Evolutionary conservation across 1,140 invertebrate genomes (phyloP).

Genomic region (Sycobia sp.): DNA sequence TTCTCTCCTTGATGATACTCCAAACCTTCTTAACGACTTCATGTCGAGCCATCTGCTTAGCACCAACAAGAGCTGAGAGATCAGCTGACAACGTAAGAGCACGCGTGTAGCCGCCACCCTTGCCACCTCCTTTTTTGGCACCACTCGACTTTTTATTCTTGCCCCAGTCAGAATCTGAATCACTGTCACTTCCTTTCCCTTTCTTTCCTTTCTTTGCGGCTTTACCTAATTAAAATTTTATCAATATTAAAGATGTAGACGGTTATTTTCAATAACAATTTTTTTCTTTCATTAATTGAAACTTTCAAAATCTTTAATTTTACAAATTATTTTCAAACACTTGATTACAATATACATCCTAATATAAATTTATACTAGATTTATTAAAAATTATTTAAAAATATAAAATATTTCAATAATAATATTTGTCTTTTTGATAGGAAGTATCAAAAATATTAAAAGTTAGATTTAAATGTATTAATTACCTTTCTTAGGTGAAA

Average conservation of each 20-base stretch:
- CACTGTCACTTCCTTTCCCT: constrained; percentile 74
- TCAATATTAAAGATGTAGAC: too few relatives aligned
- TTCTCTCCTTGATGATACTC: constrained; percentile 89
- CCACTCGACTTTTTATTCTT: constrained; percentile 60
- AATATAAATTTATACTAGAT: constrained; percentile 1
- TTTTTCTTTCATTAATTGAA: too few relatives aligned
- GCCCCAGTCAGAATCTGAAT: constrained; percentile 79
- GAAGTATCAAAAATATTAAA: neutral
- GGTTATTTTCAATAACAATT: too few relatives aligned
- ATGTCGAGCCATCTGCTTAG: constrained; percentile 83
- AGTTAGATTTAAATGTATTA: neutral
- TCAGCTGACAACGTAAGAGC: constrained; percentile 84
- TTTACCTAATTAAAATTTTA: constrained; percentile 8
- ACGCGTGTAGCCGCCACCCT: constrained; percentile 81
- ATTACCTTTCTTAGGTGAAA: constrained; percentile 56
- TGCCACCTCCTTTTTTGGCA: constrained; percentile 66
- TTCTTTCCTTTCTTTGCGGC: constrained; percentile 61
- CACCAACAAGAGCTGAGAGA: constrained; percentile 82
- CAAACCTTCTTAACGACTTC: constrained; percentile 93
- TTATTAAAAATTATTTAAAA: constrained; percentile 1
- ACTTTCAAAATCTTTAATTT: too few relatives aligned
- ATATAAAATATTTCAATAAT: too few relatives aligned
- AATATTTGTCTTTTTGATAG: neutral
- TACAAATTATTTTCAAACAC: too few relatives aligned
- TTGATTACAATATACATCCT: too few relatives aligned